Percentiles rank a stretch among this genome's conserved stretches.
Conservation (phyloP, 30 jellyfish, hydroid and myxozoan genomes). For the Hydractinia symbiolongicarpus region DNA sequence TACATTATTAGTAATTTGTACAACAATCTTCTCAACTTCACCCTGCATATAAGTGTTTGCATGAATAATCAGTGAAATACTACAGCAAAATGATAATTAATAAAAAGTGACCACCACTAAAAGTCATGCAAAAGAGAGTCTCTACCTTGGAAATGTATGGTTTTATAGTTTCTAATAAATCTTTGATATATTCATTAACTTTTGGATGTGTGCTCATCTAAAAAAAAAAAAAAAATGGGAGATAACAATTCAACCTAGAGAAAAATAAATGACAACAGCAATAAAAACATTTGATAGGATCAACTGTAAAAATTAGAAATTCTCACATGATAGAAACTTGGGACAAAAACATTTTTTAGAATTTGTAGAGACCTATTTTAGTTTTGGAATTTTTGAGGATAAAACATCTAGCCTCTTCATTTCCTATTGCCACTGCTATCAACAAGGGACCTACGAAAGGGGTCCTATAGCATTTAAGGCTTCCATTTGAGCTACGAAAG, state of each 20-base stretch:
- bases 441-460: no score
- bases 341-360: not conserved
- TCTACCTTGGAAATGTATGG: slow-evolving; percentile 12
- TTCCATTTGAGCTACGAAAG: no score
- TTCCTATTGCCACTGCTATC: no score
- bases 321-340: not conserved
- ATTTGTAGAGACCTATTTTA: no score
- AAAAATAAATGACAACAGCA: no score
- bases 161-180: slow-evolving; percentile 38
- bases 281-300: not conserved
- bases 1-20: slow-evolving; percentile 37
- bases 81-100: no score
- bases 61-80: no score
- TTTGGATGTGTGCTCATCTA: slow-evolving; percentile 77
- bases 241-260: no score
- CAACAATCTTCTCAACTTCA: slow-evolving; percentile 45
- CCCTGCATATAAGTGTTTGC: slow-evolving; percentile 14
- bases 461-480: no score
- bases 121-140: not conserved
- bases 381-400: no score
- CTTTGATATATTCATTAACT: slow-evolving; percentile 43
- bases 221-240: not conserved
- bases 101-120: no score
- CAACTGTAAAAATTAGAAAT: not conserved
- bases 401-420: no score